phyloP scores from a whole-genome alignment of 2,113 vertebrate species.

The Pelecanus crispus region DNA sequence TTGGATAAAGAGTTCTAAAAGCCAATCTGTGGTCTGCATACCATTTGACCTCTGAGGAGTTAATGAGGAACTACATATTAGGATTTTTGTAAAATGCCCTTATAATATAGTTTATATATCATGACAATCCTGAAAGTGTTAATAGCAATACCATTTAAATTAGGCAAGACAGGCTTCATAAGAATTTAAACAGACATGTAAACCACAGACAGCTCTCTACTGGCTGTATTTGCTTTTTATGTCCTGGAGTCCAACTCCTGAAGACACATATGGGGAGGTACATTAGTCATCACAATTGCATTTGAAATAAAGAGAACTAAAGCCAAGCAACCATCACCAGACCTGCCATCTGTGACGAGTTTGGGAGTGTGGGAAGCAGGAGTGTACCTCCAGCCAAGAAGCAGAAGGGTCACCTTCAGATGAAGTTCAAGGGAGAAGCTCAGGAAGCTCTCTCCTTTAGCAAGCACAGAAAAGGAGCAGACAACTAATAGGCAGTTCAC shows the following conservation, averaged over 20 bases:
- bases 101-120: neutral
- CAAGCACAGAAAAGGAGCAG: neutral
- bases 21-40: neutral
- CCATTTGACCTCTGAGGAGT: neutral
- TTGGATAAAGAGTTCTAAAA: neutral
- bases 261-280: neutral
- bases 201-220: neutral
- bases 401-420: neutral
- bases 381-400: neutral
- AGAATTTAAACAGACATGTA: neutral
- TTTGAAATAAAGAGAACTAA: neutral
- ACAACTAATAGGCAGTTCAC: neutral
- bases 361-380: neutral
- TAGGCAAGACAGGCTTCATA: neutral
- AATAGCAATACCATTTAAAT: neutral
- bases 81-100: neutral
- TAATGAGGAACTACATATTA: neutral
- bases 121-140: neutral
- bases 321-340: neutral
- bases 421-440: neutral
- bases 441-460: neutral
- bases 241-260: neutral
- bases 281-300: neutral
- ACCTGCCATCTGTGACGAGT: neutral
- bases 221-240: neutral